phyloP scores from a whole-genome alignment of 2,113 vertebrate genomes.

The Epinephelus cyanopodus region DNA sequence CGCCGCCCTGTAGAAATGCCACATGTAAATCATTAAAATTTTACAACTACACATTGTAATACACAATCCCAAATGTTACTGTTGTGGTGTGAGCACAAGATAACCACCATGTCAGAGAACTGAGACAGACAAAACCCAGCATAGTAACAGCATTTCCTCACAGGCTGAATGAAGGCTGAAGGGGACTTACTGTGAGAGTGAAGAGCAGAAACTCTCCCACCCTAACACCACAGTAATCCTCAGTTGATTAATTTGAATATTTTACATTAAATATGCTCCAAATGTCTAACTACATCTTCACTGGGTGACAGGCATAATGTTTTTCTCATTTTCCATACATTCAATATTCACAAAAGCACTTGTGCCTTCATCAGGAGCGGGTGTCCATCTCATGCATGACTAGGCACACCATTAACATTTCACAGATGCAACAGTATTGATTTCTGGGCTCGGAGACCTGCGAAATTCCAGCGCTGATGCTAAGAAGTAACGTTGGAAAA shows the following conservation, averaged over 20 bases:
- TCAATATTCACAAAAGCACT: constrained; percentile 22
- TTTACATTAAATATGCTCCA: constrained; percentile 9
- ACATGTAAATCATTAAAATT: not conserved
- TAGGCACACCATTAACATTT: constrained; percentile 9
- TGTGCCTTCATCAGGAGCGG: not conserved
- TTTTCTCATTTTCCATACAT: constrained; percentile 9
- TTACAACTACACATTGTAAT: not conserved
- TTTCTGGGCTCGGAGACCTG: constrained; percentile 7
- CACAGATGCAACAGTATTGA: constrained; percentile 32
- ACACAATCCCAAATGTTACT: not conserved
- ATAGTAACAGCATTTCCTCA: not conserved
- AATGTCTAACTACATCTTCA: constrained; percentile 5
- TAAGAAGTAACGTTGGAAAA: not conserved
- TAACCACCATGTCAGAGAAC: not conserved
- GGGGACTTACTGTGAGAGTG: not conserved
- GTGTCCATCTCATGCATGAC: not conserved
- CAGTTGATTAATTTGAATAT: not conserved
- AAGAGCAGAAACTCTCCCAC: not conserved
- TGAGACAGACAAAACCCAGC: not conserved
- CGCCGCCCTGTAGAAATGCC: not conserved
- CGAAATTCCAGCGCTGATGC: not conserved
- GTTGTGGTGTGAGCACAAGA: not conserved
- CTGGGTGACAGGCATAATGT: not conserved
- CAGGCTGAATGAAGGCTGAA: not conserved
- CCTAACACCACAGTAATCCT: not conserved